Evolutionary conservation across 2,888 invertebrate genomes (phyloP), one percentile per base, ranked within the genome.

Genomic region (Sinotaia quadrata): DNA sequence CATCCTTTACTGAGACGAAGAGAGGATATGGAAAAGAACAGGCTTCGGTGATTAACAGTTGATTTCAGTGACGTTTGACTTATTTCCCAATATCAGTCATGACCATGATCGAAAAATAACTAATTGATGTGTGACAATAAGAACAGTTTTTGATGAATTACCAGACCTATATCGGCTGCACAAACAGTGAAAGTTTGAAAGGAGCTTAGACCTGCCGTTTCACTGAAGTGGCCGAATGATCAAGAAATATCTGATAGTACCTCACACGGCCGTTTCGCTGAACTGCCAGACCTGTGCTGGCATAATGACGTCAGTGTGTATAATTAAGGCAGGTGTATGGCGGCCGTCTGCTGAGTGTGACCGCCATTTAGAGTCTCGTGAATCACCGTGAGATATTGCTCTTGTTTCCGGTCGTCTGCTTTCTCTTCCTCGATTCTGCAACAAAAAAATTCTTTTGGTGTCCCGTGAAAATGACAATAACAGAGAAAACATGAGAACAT

Each of bases 341-440:
- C 77, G 68, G n/a, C n/a, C n/a, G 51, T 78, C 78, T 4, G 76
- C 78, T 4, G 78, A 78, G 47, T 71, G 69, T 2, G 78, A 76
- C 36, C 78, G 61, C 75, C 73, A 75, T 62, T 73, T 75, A 21
- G 62, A 60, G 18, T 67, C 62, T 33, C 52, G 67, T 4, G 61
- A 10, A 18, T 65, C 65, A 2, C 21, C 52, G 27, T 54, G 63
- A 33, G 33, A 18, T n/a, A 52, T 27, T 34, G 12, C 36, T 4
- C 52, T 58, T 4, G 18, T n/a, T 10, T 36, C 44, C 5, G 66
- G 63, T 31, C 69, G 67, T 59, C 69, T 67, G 49, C 72, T 65
- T 5, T 69, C 69, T 8, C 63, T 57, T 12, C 54, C 36, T 24
- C 52, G 47, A 66, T 62, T n/a, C n/a, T n/a, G n/a, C n/a, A n/a